These are phyloP conservation scores for Hyposoter dolosus DNA, from an alignment of 2,888 invertebrate species.

Conservation along the genomic window DNA sequence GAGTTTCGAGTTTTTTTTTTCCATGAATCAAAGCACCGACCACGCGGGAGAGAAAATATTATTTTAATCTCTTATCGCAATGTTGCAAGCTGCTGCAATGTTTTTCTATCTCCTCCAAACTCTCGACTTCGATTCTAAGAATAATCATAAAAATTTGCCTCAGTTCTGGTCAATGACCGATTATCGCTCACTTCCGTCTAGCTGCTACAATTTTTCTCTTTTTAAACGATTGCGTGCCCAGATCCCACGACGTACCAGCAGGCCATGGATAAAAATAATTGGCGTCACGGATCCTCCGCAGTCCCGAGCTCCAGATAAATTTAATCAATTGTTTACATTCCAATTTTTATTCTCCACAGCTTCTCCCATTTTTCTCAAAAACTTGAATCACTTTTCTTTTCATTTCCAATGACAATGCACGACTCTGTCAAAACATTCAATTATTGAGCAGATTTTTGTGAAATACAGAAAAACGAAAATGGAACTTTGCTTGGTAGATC, in stretches of 20 bases:
- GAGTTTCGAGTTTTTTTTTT: slow-evolving; percentile 18
- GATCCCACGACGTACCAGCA: not conserved
- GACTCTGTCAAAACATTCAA: not conserved
- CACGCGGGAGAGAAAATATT: not conserved
- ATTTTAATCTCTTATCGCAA: slow-evolving; percentile 34
- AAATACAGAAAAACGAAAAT: not conserved
- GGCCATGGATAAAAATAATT: slow-evolving; percentile 4
- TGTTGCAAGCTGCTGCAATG: slow-evolving; percentile 26
- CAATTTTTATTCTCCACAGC: slow-evolving; percentile 36
- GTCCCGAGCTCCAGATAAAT: slow-evolving; percentile 46
- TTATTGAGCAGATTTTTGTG: not conserved
- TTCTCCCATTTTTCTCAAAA: slow-evolving; percentile 2
- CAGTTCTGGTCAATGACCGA: slow-evolving; percentile 77
- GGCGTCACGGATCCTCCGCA: slow-evolving; percentile 43
- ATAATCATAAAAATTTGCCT: slow-evolving; percentile 24
- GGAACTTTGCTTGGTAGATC: not conserved
- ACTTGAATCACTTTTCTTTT: not conserved
- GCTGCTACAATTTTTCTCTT: slow-evolving; percentile 29
- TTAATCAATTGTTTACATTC: slow-evolving; percentile 61
- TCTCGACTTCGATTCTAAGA: slow-evolving; percentile 27
- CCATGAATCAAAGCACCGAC: not conserved
- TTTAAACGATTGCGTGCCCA: not conserved
- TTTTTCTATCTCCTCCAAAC: slow-evolving; percentile 35
- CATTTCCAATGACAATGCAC: not conserved
- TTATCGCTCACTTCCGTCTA: slow-evolving; percentile 75